Conservation (phyloP, 64 coral and sea anemone genomes). For the Dendrophyllia cribrosa region DNA sequence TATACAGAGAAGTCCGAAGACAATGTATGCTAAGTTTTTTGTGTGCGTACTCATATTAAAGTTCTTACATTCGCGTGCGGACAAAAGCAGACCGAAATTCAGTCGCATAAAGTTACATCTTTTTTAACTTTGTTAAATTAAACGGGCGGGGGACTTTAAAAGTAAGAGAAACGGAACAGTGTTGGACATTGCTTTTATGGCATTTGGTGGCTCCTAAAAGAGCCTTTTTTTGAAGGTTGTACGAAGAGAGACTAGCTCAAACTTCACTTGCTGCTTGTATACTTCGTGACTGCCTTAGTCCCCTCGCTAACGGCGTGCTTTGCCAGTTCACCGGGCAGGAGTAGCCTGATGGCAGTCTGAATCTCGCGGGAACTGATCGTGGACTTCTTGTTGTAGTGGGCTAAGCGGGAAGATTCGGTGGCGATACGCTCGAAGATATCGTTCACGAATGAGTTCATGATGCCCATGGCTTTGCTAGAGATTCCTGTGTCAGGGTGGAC, state of each 20-base stretch:
- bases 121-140: too few species aligned
- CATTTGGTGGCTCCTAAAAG: conserved; percentile 2
- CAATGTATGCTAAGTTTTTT: too few species aligned
- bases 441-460: background rate
- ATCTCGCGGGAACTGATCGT: background rate
- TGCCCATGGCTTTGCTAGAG: background rate
- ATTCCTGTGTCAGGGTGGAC: background rate
- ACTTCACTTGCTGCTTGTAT: background rate
- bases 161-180: background rate
- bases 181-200: background rate
- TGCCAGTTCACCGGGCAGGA: background rate
- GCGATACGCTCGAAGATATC: background rate
- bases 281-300: background rate
- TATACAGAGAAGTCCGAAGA: too few species aligned
- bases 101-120: too few species aligned
- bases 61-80: too few species aligned
- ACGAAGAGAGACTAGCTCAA: background rate
- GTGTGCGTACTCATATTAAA: too few species aligned
- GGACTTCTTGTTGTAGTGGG: background rate
- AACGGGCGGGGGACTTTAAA: too few species aligned
- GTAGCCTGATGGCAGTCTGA: background rate
- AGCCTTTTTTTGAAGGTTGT: background rate
- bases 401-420: background rate
- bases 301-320: background rate
- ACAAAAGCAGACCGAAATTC: too few species aligned